A percentile compares a stretch with the other conserved stretches of the same genome.
Evolutionary conservation across 2,113 vertebrate genomes (phyloP).

Genomic region (Upupa epops): DNA sequence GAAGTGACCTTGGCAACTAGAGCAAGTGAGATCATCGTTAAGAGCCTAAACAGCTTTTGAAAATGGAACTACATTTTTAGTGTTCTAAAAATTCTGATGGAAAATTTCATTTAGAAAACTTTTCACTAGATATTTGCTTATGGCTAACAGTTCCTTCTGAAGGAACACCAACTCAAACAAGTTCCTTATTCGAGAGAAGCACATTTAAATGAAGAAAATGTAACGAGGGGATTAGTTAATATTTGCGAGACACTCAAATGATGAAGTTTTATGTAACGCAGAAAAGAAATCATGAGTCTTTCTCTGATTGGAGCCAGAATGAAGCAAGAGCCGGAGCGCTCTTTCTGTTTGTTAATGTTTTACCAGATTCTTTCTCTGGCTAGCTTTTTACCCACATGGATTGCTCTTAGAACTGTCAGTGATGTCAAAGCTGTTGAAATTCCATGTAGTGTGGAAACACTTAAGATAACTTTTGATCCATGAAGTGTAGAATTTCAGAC

Average conservation of each 20-base stretch:
- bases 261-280: conserved; percentile 40
- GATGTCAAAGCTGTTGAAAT: conserved; percentile 75
- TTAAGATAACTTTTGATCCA: conserved; percentile 67
- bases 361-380: conserved; percentile 45
- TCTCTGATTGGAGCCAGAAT: neutral
- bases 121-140: neutral
- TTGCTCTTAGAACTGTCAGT: conserved; percentile 64
- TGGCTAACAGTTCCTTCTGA: neutral
- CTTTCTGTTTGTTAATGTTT: conserved; percentile 64
- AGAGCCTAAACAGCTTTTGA: neutral
- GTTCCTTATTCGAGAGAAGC: neutral
- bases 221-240: conserved; percentile 59
- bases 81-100: neutral
- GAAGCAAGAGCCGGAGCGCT: neutral
- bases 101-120: neutral
- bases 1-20: neutral
- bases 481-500: conserved; percentile 44
- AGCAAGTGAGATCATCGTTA: neutral
- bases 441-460: conserved; percentile 66
- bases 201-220: conserved; percentile 26
- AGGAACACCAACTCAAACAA: conserved; percentile 38
- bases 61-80: neutral
- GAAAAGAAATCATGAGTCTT: conserved; percentile 7
- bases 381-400: conserved; percentile 68
- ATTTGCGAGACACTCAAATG: conserved; percentile 67